Evolutionary conservation across 2,888 invertebrate genomes (phyloP).

Genomic region (Nemoura dubitans): DNA sequence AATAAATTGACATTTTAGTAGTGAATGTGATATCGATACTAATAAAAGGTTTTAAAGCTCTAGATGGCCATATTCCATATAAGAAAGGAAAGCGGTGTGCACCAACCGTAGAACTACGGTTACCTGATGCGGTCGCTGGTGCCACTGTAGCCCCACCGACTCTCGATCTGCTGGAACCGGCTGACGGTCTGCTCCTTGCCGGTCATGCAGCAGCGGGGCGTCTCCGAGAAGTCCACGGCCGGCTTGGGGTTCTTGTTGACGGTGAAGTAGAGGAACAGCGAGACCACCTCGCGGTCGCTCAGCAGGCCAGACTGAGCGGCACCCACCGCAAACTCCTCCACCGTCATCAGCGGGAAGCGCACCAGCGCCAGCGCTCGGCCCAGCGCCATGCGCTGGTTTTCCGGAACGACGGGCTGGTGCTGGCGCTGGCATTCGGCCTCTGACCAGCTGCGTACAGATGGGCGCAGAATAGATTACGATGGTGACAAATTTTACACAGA

Average conservation of each 20-base stretch:
- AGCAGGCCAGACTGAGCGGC: constrained; percentile 79
- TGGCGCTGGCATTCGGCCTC: constrained; percentile 77
- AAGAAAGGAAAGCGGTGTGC: too few relatives aligned
- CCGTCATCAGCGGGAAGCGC: constrained; percentile 84
- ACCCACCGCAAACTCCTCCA: constrained; percentile 84
- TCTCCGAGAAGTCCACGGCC: constrained; percentile 73
- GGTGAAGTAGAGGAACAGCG: constrained; percentile 74
- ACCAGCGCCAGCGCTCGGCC: constrained; percentile 77
- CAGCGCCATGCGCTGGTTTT: constrained; percentile 74
- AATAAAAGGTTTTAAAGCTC: too few relatives aligned
- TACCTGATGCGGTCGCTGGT: constrained; percentile 81
- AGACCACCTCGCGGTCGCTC: constrained; percentile 79
- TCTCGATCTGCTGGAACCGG: constrained; percentile 79
- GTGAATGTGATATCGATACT: too few relatives aligned
- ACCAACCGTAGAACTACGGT: too few relatives aligned
- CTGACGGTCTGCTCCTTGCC: constrained; percentile 80
- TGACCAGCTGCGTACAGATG: constrained; percentile 66
- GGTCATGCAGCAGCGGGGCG: constrained; percentile 79
- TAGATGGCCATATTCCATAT: too few relatives aligned
- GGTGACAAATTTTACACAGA: too few relatives aligned
- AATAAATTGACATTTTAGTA: too few relatives aligned
- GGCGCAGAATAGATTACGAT: neutral
- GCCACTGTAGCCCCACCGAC: constrained; percentile 86
- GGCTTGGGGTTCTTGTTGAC: constrained; percentile 76
- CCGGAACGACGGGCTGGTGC: constrained; percentile 70